Evolutionary conservation across 2,113 vertebrate species (phyloP).

Genomic region (Thunnus maccoyii): DNA sequence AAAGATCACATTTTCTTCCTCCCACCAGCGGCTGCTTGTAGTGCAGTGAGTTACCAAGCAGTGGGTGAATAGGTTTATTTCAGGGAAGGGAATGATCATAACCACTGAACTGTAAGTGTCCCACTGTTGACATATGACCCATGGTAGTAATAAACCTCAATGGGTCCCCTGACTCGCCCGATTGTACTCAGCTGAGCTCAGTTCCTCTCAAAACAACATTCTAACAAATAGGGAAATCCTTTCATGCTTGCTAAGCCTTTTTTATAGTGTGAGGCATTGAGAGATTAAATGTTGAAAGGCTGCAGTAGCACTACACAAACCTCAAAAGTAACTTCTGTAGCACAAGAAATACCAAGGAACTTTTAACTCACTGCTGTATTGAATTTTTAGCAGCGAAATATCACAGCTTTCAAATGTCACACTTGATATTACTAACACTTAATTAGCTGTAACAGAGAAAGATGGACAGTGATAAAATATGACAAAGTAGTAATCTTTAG

Average conservation of each 20-base stretch:
- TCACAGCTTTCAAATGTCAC: neutral
- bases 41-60: slow-evolving; percentile 57
- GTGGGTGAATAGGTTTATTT: slow-evolving; percentile 73
- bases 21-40: slow-evolving; percentile 53
- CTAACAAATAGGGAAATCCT: slow-evolving; percentile 63
- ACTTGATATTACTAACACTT: too few species aligned
- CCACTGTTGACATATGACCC: slow-evolving; percentile 76
- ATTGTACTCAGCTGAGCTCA: slow-evolving; percentile 66
- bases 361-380: slow-evolving; percentile 1
- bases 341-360: slow-evolving; percentile 4
- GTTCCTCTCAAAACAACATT: slow-evolving; percentile 59
- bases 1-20: slow-evolving; percentile 70
- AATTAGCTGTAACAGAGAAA: too few species aligned
- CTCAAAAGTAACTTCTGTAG: slow-evolving; percentile 8
- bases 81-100: slow-evolving; percentile 72
- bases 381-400: neutral
- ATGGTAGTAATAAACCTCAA: slow-evolving; percentile 73
- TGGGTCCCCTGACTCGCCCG: slow-evolving; percentile 62
- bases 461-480: too few species aligned
- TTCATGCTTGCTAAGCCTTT: slow-evolving; percentile 38
- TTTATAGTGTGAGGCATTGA: slow-evolving; percentile 14
- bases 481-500: too few species aligned
- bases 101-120: slow-evolving; percentile 76
- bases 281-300: slow-evolving; percentile 43
- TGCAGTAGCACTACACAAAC: slow-evolving; percentile 1